Evolutionary conservation across 1,140 invertebrate species (phyloP), one percentile per base, ranked within the genome.

Genomic region (Macrostomum lignano): DNA sequence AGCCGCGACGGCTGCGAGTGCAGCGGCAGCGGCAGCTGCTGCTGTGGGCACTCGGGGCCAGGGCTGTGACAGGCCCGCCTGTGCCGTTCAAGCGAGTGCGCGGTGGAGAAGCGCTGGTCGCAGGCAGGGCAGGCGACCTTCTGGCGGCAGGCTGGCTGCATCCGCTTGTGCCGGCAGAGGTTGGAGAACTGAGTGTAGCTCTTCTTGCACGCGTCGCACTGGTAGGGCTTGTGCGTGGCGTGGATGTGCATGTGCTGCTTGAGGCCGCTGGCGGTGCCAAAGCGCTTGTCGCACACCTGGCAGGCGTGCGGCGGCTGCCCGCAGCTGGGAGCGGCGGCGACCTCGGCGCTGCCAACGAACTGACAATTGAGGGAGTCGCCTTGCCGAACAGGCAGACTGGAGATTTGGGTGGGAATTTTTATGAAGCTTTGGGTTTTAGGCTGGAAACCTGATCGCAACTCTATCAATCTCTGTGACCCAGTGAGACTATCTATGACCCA

Each of bases 221-320:
- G n/a, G 56, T 96, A 96, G 2, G 88, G 91, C 57, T 98, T 98
- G 28, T 91, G 72, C 45, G 74, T 84, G 44, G 77, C 86, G 63
- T 98, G 91, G 39, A 98, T 98, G 60, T 96, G 88, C 17, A 79
- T 84, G 62, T 98, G 91, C 55, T 98, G 91, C 57, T 96, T 98
- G 21, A 98, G 64, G 6, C 91, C 91, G 26, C 78, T 86, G 31
- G 74, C 79, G 15, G 82, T 88, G 7, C 74, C 79, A 58, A 96
- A 96, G 26, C 84, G 88, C 62, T 96, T 96, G 35, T 84, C 86
- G 58, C 86, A 96, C 24, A 17, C 19, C n/a, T n/a, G n/a, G n/a
- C n/a, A n/a, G n/a, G n/a, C n/a, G n/a, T n/a, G n/a, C n/a, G n/a
- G n/a, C n/a, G n/a, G n/a, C n/a, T n/a, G n/a, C n/a, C n/a, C n/a